These are phyloP conservation scores for Brachionus manjavacas DNA, from an alignment of 1,140 invertebrate species.

Conservation along the genomic window DNA sequence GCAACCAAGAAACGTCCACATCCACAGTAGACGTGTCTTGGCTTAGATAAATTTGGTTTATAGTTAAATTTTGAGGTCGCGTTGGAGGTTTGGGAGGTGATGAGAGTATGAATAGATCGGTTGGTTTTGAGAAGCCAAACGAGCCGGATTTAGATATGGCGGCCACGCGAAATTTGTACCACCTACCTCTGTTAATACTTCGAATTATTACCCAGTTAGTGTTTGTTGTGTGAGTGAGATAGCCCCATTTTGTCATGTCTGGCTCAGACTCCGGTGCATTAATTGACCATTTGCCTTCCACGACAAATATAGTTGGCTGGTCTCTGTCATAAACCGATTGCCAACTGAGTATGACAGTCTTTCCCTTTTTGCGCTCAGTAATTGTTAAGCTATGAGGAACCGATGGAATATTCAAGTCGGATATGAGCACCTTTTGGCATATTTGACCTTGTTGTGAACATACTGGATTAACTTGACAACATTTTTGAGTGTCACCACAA, in stretches of 20 bases:
- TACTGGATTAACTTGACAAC: not conserved
- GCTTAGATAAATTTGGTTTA: not conserved
- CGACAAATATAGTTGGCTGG: conserved; percentile 23
- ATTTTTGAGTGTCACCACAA: conserved; percentile 5
- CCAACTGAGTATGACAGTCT: conserved; percentile 27
- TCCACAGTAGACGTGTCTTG: not conserved
- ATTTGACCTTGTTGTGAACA: not conserved
- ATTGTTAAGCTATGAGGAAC: conserved; percentile 16
- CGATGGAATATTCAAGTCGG: not conserved
- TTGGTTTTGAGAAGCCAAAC: conserved; percentile 5
- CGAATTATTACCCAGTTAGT: conserved; percentile 2
- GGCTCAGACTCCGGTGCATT: not conserved
- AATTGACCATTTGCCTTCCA: conserved; percentile 25
- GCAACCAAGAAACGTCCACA: not conserved
- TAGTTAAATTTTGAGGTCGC: conserved; percentile 34
- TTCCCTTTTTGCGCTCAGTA: conserved; percentile 16
- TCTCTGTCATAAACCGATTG: not conserved
- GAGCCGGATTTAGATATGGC: not conserved
- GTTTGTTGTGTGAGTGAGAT: conserved; percentile 23
- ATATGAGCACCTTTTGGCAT: not conserved
- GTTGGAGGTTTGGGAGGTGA: conserved; percentile 13
- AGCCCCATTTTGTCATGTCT: conserved; percentile 42
- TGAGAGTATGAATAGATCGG: conserved; percentile 18
- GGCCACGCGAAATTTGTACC: conserved; percentile 39
- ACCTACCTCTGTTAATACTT: conserved; percentile 13